These are phyloP conservation scores for Hirundichthys speculiger DNA, from an alignment of 2,113 vertebrate genomes.

Conservation along the genomic window DNA sequence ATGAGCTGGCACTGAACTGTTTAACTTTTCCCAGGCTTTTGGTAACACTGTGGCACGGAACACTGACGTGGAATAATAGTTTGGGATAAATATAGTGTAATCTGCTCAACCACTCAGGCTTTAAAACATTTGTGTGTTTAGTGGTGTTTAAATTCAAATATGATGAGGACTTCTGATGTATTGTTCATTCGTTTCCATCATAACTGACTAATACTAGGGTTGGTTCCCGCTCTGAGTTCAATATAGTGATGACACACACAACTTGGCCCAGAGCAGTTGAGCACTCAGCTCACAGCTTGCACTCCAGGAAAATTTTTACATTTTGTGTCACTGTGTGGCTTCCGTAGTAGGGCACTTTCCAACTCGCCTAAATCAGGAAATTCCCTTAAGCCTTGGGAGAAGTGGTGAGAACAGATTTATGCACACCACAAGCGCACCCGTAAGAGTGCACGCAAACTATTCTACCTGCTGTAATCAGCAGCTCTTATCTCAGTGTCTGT, in stretches of 20 bases:
- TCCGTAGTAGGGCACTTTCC: constrained; percentile 15
- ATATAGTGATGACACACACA: constrained; percentile 21
- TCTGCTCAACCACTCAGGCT: constrained; percentile 1
- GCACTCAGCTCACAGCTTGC: constrained; percentile 30
- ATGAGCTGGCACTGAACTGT: constrained; percentile 56
- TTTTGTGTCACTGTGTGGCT: constrained; percentile 34
- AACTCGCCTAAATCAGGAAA: constrained; percentile 43
- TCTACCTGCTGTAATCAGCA: constrained; percentile 51
- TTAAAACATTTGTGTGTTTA: not conserved
- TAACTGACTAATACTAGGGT: constrained; percentile 1
- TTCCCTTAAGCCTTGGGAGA: constrained; percentile 13
- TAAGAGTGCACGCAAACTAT: constrained; percentile 41
- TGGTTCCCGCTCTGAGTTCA: constrained; percentile 10
- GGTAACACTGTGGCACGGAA: constrained; percentile 17
- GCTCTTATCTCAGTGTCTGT: constrained; percentile 64
- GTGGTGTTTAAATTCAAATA: constrained; percentile 17
- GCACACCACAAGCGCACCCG: constrained; percentile 17
- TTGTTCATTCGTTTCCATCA: constrained; percentile 4
- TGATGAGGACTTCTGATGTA: fast-evolving
- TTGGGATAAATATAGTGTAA: constrained; percentile 3
- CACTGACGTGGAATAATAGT: constrained; percentile 14
- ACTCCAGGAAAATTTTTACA: constrained; percentile 37
- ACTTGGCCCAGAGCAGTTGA: constrained; percentile 23
- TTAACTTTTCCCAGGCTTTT: constrained; percentile 66
- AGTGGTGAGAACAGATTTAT: constrained; percentile 31